phyloP scores from a whole-genome alignment of 2,888 invertebrate genomes.

The Conops quadrifasciatus region DNA sequence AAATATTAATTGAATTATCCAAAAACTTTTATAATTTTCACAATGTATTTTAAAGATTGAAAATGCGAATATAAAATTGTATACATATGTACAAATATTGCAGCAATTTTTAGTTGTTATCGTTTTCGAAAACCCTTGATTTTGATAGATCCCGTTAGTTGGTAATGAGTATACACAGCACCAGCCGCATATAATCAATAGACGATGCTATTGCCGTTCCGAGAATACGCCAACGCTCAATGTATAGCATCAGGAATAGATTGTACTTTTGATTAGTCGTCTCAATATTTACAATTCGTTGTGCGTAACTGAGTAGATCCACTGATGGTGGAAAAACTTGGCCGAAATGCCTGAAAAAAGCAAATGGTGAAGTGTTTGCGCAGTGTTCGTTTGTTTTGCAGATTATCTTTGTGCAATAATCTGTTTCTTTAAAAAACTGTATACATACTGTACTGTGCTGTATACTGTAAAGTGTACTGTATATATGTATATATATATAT shows the following conservation, averaged over 20 bases:
- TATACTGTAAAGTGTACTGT: no score
- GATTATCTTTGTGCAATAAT: no score
- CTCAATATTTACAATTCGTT: conserved; percentile 45
- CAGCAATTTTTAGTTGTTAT: no score
- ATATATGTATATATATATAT: no score
- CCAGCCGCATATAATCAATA: conserved; percentile 57
- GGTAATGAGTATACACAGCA: conserved; percentile 46
- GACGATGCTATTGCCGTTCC: conserved; percentile 52
- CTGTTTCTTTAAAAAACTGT: no score
- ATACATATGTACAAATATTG: not conserved
- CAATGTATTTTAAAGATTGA: conserved; percentile 19
- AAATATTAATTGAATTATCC: conserved; percentile 5
- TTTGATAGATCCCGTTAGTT: no score
- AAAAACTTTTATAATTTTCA: conserved; percentile 16
- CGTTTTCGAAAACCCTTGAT: no score
- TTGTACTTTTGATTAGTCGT: conserved; percentile 48
- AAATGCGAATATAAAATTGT: conserved; percentile 6
- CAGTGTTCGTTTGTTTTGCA: no score
- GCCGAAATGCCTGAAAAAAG: conserved; percentile 41
- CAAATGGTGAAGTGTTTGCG: not conserved
- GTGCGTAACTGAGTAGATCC: conserved; percentile 47
- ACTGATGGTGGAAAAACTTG: conserved; percentile 35
- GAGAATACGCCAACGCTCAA: conserved; percentile 53
- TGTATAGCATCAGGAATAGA: conserved; percentile 50
- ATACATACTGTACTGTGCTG: no score